phyloP scores from a whole-genome alignment of 2,797 vertebrate species.

The Ispidina picta region DNA sequence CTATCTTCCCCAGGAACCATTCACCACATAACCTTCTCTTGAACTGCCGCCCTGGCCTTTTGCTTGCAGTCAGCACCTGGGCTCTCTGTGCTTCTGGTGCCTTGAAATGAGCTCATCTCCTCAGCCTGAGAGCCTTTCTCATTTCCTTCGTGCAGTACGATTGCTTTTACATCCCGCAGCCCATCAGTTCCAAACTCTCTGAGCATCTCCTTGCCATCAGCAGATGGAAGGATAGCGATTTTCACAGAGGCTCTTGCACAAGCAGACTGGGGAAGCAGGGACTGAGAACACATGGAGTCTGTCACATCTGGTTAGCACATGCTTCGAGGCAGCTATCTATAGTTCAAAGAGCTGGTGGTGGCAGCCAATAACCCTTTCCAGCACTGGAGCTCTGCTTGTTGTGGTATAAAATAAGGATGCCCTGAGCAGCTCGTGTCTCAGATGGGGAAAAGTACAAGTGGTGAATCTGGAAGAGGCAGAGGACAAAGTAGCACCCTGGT shows the following conservation, averaged over 20 bases:
- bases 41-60: neutral
- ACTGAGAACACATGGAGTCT: neutral
- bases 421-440: neutral
- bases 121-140: neutral
- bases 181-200: neutral
- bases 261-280: neutral
- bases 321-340: constrained; percentile 8
- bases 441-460: neutral
- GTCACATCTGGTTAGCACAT: neutral
- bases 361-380: neutral
- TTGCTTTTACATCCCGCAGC: neutral
- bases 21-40: neutral
- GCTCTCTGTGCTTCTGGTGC: neutral
- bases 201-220: neutral
- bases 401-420: neutral
- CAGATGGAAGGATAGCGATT: neutral
- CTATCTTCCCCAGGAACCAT: neutral
- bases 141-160: neutral
- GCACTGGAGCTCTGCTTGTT: neutral
- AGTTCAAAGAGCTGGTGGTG: constrained; percentile 8
- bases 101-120: neutral
- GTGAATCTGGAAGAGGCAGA: neutral
- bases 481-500: neutral
- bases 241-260: neutral
- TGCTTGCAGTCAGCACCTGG: neutral